Evolutionary conservation across 2,888 invertebrate genomes (phyloP).

Genomic region (Dicyrtomina minuta): DNA sequence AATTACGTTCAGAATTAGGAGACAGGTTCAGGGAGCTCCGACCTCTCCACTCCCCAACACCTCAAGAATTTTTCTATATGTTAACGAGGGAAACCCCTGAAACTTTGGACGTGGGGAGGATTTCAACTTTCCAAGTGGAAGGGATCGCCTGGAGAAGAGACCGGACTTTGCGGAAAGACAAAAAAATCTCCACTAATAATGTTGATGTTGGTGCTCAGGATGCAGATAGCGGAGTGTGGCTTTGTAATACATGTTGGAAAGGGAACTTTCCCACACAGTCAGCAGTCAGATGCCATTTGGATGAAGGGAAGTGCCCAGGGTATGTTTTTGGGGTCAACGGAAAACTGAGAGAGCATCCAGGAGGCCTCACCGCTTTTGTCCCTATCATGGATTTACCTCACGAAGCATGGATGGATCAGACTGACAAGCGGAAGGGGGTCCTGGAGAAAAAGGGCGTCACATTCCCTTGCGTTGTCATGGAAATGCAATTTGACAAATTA

Average conservation of each 20-base stretch:
- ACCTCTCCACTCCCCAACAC: slow-evolving; percentile 73
- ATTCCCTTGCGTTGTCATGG: slow-evolving; percentile 85
- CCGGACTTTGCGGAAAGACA: no score
- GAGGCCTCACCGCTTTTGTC: slow-evolving; percentile 88
- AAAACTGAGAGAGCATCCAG: slow-evolving; percentile 88
- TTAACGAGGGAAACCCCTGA: slow-evolving; percentile 94
- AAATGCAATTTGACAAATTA: slow-evolving; percentile 93
- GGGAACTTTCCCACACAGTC: slow-evolving; percentile 94
- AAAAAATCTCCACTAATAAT: slow-evolving; percentile 87
- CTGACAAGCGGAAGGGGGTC: slow-evolving; percentile 85
- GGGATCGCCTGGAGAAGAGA: no score
- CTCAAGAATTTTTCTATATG: slow-evolving; percentile 90
- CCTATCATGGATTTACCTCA: slow-evolving; percentile 90
- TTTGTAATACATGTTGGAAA: slow-evolving; percentile 94
- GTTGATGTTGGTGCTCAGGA: slow-evolving; percentile 94
- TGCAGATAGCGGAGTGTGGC: slow-evolving; percentile 93
- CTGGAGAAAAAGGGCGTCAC: slow-evolving; percentile 81
- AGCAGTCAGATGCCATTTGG: slow-evolving; percentile 97
- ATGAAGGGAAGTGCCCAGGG: slow-evolving; percentile 92
- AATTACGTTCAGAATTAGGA: slow-evolving; percentile 93
- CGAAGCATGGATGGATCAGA: no score
- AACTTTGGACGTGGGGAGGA: slow-evolving; percentile 85
- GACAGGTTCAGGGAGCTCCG: slow-evolving; percentile 89
- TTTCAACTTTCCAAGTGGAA: slow-evolving; percentile 77
- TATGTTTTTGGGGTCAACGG: slow-evolving; percentile 89